Evolutionary conservation across 2,888 invertebrate genomes (phyloP), one percentile per base, ranked within the genome.

Genomic region (Agrypnus murinus): DNA sequence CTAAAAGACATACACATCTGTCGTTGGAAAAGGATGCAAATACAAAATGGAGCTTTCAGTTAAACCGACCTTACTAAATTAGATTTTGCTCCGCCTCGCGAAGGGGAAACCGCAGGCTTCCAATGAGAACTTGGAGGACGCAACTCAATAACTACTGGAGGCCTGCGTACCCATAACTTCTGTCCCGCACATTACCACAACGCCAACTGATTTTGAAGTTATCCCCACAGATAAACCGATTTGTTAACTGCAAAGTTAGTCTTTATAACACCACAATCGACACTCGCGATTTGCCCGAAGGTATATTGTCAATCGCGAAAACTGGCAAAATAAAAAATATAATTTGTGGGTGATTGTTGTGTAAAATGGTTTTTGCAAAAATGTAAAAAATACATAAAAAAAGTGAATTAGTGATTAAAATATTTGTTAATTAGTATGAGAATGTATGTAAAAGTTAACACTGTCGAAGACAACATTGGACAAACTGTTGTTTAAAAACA

Each of bases 221-320:
- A 79, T 77, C 76, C 78, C 76, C 75, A 72, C 75, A 79, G 77
- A 78, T 77, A 77, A 75, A 77, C 75, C 73, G 76, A 76, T 79
- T 79, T 77, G 77, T 76, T 74, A 70, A 77, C 72, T 73, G 67
- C 72, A 75, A 74, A 74, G 74, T 69, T 69, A 65, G 69, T 75
- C 73, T 65, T 25, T 25, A 68, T 65, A 74, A 74, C 64, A 69
- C 74, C 69, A 73, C 74, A 73, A 76, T 34, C 45, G 32, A 4
- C 32, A 60, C 31, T 25, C 60, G 60, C 60, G 45, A 45, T 14
- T 60, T 60, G 58, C 58, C 58, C 19, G 40, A 38, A 58, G 58
- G 17, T 19, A 58, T 10, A 40, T 40, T 25, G 40, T 19, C 14
- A 25, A 19, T 5, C 58, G 58, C 9, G 31, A 36, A 8, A 17